These are phyloP conservation scores for Meles meles DNA, from an alignment of 2,113 vertebrate species.

Conservation along the genomic window DNA sequence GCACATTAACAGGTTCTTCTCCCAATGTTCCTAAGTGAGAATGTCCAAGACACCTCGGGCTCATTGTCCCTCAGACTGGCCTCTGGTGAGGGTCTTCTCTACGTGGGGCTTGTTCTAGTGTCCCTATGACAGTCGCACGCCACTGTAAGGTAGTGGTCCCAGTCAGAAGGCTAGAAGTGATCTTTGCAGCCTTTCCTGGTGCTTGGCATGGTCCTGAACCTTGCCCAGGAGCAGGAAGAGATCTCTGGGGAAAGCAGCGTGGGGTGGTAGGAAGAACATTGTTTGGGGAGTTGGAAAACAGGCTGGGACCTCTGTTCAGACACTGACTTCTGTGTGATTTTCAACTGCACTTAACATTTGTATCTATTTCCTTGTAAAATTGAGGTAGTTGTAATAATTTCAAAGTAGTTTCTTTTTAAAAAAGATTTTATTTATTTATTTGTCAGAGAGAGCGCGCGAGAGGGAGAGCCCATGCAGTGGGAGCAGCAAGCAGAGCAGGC, in stretches of 20 bases:
- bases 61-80: neutral
- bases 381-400: neutral
- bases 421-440: too few species aligned
- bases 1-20: neutral
- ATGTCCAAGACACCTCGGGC: neutral
- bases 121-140: neutral
- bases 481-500: too few species aligned
- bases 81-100: neutral
- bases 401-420: neutral
- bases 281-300: neutral
- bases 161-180: neutral
- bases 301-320: neutral
- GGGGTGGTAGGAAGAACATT: neutral
- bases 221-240: neutral
- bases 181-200: neutral
- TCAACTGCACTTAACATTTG: neutral
- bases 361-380: neutral
- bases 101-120: neutral
- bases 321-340: neutral
- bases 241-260: neutral
- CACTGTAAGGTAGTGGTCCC: neutral
- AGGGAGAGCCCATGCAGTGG: too few species aligned
- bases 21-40: neutral
- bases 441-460: too few species aligned
- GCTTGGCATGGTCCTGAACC: neutral